Evolutionary conservation across 2,113 vertebrate genomes (phyloP), one percentile per base, ranked within the genome.

Genomic region (Indicator indicator): DNA sequence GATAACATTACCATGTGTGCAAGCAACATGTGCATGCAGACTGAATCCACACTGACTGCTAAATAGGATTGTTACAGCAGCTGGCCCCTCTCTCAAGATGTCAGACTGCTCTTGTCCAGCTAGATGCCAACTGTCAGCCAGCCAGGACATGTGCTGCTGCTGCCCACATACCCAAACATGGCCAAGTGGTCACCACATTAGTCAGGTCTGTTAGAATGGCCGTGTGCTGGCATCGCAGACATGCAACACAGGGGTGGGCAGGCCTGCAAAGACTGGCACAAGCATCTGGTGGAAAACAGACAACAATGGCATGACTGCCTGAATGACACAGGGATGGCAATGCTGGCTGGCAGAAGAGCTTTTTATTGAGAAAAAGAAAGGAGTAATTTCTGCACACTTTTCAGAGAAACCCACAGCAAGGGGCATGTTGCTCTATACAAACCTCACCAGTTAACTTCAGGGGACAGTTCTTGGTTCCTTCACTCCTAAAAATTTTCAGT

Each of bases 91-190:
- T 85, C 65, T 36, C 62, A 52, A 56, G 85, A 78, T 83, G 72
- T 23, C 64, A 59, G 60, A 68, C n/a, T 75, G 89, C 91, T 88
- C 83, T 74, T 87, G 65, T 19, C 74, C 94, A 84, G 67, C 71
- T 87, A 95, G 92, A 90, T 95, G 85, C 80, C 94, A 96, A 16
- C 56, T 93, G 92, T 91, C 90, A 95, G 65, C 24, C 79, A 86
- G 94, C 83, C 91, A 89, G 78, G 63, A 60, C 87, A 87, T 6
- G 78, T 26, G 90, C 88, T 83, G 73, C 79, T 60, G 80, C 82
- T 73, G 85, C 73, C 83, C 70, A 81, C 78, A 71, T 84, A 84
- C 18, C 96, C 95, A 95, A 97, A 97, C 93, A 96, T 86, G 96
- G 96, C 94, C 93, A 95, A 75, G 83, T 4, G 70, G 83, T 50